Percentiles rank a stretch among this genome's conserved stretches.
These are phyloP conservation scores for Drosophila borealis DNA, from an alignment of 2,888 invertebrate genomes.

Conservation along the genomic window DNA sequence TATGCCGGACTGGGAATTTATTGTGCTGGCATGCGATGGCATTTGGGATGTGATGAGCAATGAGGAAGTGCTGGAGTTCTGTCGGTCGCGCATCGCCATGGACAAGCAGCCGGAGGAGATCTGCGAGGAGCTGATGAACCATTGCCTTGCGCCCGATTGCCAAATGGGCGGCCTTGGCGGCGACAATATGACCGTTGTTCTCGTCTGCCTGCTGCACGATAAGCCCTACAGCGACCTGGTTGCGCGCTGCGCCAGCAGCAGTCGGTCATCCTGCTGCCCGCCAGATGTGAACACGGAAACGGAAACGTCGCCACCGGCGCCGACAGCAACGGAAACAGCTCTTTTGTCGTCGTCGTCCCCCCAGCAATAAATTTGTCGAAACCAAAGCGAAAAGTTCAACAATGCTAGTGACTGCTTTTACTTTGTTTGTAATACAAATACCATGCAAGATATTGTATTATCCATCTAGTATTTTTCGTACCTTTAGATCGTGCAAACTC, in stretches of 20 bases:
- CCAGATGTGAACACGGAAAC: slow-evolving; percentile 25
- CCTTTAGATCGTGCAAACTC: not conserved
- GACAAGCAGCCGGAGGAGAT: slow-evolving; percentile 96
- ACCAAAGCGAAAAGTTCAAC: slow-evolving; percentile 10
- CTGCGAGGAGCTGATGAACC: slow-evolving; percentile 97
- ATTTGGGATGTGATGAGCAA: slow-evolving; percentile 99
- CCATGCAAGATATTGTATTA: slow-evolving; percentile 39
- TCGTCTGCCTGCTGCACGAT: slow-evolving; percentile 90
- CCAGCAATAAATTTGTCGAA: slow-evolving; percentile 8
- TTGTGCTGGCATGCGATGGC: slow-evolving; percentile 98
- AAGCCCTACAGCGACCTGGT: slow-evolving; percentile 83
- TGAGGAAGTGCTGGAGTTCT: slow-evolving; percentile 96
- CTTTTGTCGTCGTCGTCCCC: slow-evolving; percentile 24
- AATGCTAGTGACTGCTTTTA: slow-evolving; percentile 17
- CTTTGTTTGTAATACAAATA: slow-evolving; percentile 9
- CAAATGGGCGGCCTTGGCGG: slow-evolving; percentile 98
- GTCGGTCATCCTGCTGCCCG: slow-evolving; percentile 12
- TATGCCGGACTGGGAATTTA: slow-evolving; percentile 97
- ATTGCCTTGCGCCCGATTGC: slow-evolving; percentile 98
- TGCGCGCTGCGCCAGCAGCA: slow-evolving; percentile 72
- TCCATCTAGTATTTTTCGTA: slow-evolving; percentile 66
- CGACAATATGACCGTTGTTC: slow-evolving; percentile 99
- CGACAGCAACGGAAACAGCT: slow-evolving; percentile 1
- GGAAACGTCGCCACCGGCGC: slow-evolving; percentile 16
- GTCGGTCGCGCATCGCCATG: slow-evolving; percentile 92